Conservation (phyloP, 2,113 vertebrate genomes). For the Anser cygnoides region DNA sequence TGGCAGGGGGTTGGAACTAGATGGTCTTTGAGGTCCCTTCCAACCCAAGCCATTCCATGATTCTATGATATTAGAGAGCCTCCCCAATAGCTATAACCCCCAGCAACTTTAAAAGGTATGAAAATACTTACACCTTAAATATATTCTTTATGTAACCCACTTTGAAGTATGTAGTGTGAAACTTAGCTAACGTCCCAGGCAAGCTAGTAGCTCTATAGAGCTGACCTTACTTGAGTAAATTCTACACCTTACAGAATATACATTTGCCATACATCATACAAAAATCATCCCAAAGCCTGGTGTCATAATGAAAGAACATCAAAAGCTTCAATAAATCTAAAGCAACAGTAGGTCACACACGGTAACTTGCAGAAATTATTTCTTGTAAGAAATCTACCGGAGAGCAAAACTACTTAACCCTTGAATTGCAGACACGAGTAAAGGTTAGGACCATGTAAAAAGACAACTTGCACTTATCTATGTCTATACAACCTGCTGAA, state of each 20-base stretch:
- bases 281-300: background rate
- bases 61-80: background rate
- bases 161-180: background rate
- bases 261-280: background rate
- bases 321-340: background rate
- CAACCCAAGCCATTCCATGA: too few species aligned
- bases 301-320: background rate
- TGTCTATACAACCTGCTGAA: rapidly evolving
- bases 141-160: background rate
- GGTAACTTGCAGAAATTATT: background rate
- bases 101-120: background rate
- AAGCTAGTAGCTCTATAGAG: background rate
- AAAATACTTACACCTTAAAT: background rate
- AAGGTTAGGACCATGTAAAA: background rate
- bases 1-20: too few species aligned
- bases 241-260: background rate
- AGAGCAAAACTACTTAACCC: background rate
- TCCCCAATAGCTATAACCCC: background rate
- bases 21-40: too few species aligned
- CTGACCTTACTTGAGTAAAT: background rate
- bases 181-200: background rate
- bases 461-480: background rate
- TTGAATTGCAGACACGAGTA: background rate
- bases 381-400: background rate
- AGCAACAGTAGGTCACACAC: background rate